Evolutionary conservation across 2,888 invertebrate species (phyloP).

Genomic region (Polia nebulosa): DNA sequence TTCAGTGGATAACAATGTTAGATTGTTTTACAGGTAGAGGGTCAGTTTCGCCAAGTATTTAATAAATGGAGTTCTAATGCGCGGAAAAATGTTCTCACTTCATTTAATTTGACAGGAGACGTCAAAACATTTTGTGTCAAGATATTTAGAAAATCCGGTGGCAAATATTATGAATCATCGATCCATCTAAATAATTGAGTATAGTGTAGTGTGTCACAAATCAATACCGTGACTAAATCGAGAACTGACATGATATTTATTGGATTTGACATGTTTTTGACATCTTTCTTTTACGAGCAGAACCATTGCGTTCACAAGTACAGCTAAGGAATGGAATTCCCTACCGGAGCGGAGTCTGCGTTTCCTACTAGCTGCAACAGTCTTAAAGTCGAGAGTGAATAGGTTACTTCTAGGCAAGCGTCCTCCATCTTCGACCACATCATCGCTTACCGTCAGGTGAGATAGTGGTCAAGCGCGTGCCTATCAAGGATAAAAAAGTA

Average conservation of each 20-base stretch:
- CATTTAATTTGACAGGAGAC: background rate
- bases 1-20: constrained; percentile 70
- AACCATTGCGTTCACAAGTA: background rate
- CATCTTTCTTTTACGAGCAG: background rate
- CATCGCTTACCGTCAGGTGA: too few relatives aligned
- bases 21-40: constrained; percentile 61
- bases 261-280: background rate
- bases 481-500: too few relatives aligned
- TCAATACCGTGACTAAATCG: too few relatives aligned
- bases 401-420: too few relatives aligned
- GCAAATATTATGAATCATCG: background rate
- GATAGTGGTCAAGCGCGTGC: too few relatives aligned
- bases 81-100: background rate
- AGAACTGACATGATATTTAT: too few relatives aligned
- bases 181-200: background rate
- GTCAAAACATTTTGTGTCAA: background rate
- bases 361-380: too few relatives aligned
- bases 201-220: too few relatives aligned
- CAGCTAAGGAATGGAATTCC: too few relatives aligned
- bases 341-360: too few relatives aligned
- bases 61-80: constrained; percentile 19
- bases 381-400: too few relatives aligned
- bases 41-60: constrained; percentile 24
- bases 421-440: too few relatives aligned
- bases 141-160: background rate